Evolutionary conservation across 2,113 vertebrate genomes (phyloP).

Genomic region (Morone saxatilis): DNA sequence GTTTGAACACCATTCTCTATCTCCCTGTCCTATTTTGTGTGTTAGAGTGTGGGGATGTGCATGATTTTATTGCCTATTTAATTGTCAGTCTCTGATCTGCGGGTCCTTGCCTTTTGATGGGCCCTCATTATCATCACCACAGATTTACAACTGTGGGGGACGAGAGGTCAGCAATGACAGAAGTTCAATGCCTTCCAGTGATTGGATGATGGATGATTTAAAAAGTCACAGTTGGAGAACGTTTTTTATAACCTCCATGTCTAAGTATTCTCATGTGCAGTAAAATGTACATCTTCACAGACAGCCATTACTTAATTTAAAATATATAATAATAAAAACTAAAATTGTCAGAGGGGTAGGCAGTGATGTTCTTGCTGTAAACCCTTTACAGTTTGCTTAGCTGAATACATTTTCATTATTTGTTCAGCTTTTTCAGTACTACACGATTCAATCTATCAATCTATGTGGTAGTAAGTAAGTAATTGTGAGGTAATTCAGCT

Average conservation of each 20-base stretch:
- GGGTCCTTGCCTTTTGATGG: constrained; percentile 35
- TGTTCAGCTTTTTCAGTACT: background rate
- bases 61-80: constrained; percentile 30
- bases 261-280: background rate
- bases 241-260: background rate
- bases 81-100: constrained; percentile 31
- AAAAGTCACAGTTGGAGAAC: constrained; percentile 14
- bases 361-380: background rate
- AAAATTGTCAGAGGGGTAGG: background rate
- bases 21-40: background rate
- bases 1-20: background rate
- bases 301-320: background rate
- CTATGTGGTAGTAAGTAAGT: background rate
- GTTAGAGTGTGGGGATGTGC: background rate
- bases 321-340: no score
- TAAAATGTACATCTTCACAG: background rate
- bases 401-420: background rate
- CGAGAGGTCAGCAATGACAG: constrained; percentile 40
- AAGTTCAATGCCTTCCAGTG: constrained; percentile 6
- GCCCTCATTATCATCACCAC: constrained; percentile 36
- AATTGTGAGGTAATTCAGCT: background rate
- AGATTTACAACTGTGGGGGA: constrained; percentile 22
- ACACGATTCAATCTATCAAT: background rate
- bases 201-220: constrained; percentile 43
- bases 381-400: background rate